Evolutionary conservation across 2,797 vertebrate species (phyloP).

Genomic region (Ceyx erithaca): DNA sequence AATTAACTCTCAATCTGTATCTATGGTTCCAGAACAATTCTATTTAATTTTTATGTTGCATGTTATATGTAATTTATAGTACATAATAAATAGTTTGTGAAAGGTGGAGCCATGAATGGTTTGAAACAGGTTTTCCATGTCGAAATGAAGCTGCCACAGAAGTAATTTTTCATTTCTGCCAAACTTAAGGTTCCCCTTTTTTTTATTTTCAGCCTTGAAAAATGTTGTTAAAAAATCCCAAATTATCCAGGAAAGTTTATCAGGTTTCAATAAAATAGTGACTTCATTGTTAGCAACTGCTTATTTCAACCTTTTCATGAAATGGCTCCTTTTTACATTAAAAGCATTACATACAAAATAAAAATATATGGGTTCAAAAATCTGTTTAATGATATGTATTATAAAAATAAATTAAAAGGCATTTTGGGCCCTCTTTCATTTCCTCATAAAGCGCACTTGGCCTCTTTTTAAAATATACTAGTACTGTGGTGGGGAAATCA

Average conservation of each 20-base stretch:
- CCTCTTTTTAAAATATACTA: conserved; percentile 52
- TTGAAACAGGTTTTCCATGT: conserved; percentile 76
- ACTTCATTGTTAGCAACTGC: conserved; percentile 76
- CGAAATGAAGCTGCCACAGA: conserved; percentile 72
- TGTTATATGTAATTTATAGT: conserved; percentile 74
- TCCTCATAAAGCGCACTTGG: conserved; percentile 38
- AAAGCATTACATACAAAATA: conserved; percentile 66
- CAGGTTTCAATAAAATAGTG: conserved; percentile 80
- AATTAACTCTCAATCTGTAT: conserved; percentile 69
- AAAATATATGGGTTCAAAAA: conserved; percentile 71
- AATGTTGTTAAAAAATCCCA: conserved; percentile 72
- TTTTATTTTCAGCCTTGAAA: conserved; percentile 61
- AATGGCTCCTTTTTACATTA: conserved; percentile 64
- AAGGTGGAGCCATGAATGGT: conserved; percentile 67
- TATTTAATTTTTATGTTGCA: conserved; percentile 72
- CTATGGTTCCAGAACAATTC: conserved; percentile 70
- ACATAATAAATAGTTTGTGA: conserved; percentile 73
- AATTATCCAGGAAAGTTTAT: conserved; percentile 77
- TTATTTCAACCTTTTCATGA: conserved; percentile 69
- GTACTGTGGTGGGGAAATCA: background rate
- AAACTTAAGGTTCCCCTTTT: conserved; percentile 62
- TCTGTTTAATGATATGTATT: conserved; percentile 72
- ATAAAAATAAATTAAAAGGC: conserved; percentile 78
- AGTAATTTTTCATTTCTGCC: conserved; percentile 76
- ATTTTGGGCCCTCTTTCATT: conserved; percentile 62